Conservation (phyloP, 1,140 invertebrate species). For the Drosophila sturtevanti region DNA sequence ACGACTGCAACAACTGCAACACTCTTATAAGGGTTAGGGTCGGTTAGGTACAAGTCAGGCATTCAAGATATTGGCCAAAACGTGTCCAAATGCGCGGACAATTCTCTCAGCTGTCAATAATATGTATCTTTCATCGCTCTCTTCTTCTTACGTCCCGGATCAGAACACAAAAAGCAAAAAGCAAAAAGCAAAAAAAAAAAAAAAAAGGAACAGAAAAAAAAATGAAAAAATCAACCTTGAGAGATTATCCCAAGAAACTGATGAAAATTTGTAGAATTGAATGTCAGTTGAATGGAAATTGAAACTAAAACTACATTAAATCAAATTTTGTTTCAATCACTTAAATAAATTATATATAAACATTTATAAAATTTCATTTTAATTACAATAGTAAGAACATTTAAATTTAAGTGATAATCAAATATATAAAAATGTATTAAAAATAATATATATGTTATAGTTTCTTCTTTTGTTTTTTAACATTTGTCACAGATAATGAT, state of each 20-base stretch:
- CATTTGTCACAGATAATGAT: too few relatives aligned
- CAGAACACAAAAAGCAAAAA: not conserved
- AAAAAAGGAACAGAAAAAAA: not conserved
- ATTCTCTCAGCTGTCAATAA: slow-evolving; percentile 80
- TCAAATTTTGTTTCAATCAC: too few relatives aligned
- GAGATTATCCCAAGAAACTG: slow-evolving; percentile 1
- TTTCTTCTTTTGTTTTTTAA: too few relatives aligned
- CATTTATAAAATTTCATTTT: too few relatives aligned
- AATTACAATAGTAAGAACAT: too few relatives aligned
- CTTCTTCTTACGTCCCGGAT: slow-evolving; percentile 20
- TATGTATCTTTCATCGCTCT: slow-evolving; percentile 53
- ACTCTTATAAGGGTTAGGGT: slow-evolving; percentile 52
- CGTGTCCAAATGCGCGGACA: slow-evolving; percentile 69
- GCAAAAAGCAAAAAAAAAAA: not conserved
- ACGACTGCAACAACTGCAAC: slow-evolving; percentile 20
- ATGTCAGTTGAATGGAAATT: too few relatives aligned
- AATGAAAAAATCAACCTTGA: not conserved
- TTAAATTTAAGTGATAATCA: too few relatives aligned
- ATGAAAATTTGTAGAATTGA: not conserved
- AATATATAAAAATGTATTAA: too few relatives aligned
- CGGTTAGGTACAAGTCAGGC: slow-evolving; percentile 20
- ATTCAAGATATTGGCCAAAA: slow-evolving; percentile 63
- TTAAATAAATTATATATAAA: too few relatives aligned
- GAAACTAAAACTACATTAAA: too few relatives aligned
- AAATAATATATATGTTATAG: too few relatives aligned